Evolutionary conservation across 2,797 vertebrate species (phyloP), one percentile per base, ranked within the genome.

Genomic region (Pterois miles): DNA sequence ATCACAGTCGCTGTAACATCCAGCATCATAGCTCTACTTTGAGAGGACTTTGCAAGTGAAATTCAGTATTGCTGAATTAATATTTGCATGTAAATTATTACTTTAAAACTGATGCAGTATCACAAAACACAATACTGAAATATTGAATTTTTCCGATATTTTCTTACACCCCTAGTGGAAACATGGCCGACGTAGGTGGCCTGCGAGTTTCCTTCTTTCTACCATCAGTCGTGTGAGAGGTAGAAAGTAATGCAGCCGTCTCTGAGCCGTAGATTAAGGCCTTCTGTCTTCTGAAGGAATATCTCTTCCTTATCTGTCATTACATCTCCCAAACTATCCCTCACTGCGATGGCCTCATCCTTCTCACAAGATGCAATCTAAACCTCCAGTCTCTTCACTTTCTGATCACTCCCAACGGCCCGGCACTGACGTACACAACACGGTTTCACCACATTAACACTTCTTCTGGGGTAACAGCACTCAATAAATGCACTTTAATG

Each of bases 311-410:
- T 74, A 65, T 70, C 13, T 1, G 29, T 54, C 40, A 73, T 64
- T 58, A 71, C 25, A 22, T 29, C 46, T 71, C 12, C 11, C 6
- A 1, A 52, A 70, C 54, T 60, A 53, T 59, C 54, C 16, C 7
- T 65, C 38, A 34, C 7, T 68, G 53, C 27, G 10, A 81, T 56
- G 62, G 48, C 36, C 54, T 65, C 62, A 58, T 87, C 73, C 52
- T 62, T 75, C 72, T 67, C 31, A 31, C 40, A 75, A 36, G 80
- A 78, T 71, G 36, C 27, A 58, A 54, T 78, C 75, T 53, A 31
- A 68, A 36, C 40, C 29, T 53, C 5, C 7, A 36, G 36, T 81
- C 63, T 59, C 13, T 23, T 67, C 56, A 27, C 64, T 75, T 79
- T 56, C 48, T n/a, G 74, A 72, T 82, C 57, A 69, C 46, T 52